These are phyloP conservation scores for Coenonympha glycerion DNA, from an alignment of 2,888 invertebrate genomes.

Conservation along the genomic window DNA sequence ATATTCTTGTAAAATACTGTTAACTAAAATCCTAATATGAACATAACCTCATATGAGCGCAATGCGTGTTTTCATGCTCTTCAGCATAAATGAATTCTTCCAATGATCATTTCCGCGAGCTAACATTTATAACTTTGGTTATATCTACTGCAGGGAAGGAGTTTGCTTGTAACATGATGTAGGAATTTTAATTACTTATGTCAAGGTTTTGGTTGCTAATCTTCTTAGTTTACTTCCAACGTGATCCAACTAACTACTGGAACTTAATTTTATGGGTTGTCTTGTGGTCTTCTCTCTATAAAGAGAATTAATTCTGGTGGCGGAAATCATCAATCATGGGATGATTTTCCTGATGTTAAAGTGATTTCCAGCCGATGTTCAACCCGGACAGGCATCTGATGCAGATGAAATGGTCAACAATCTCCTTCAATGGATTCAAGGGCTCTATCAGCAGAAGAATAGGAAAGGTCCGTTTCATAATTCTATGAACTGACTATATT, in stretches of 20 bases:
- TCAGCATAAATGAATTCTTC: no score
- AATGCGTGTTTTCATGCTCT: no score
- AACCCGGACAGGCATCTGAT: conserved; percentile 67
- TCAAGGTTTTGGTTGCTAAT: not conserved
- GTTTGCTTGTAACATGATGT: not conserved
- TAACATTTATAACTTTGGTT: no score
- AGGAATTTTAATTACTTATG: not conserved
- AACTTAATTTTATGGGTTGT: not conserved
- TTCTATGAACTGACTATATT: not conserved
- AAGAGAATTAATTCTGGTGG: conserved; percentile 10
- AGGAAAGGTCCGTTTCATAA: conserved; percentile 63
- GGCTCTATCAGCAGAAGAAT: conserved; percentile 78
- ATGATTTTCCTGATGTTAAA: conserved; percentile 40
- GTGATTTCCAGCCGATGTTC: conserved; percentile 63
- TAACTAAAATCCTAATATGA: no score
- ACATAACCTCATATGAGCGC: no score
- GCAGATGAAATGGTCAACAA: conserved; percentile 84
- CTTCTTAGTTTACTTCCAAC: not conserved
- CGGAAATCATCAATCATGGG: conserved; percentile 2
- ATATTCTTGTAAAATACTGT: no score
- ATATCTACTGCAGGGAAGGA: no score
- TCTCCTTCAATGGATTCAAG: conserved; percentile 84
- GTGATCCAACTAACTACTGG: not conserved
- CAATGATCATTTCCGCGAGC: no score
- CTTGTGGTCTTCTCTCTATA: conserved; percentile 9